phyloP scores from a whole-genome alignment of 2,113 vertebrate genomes.

The Actenoides lindsayi region DNA sequence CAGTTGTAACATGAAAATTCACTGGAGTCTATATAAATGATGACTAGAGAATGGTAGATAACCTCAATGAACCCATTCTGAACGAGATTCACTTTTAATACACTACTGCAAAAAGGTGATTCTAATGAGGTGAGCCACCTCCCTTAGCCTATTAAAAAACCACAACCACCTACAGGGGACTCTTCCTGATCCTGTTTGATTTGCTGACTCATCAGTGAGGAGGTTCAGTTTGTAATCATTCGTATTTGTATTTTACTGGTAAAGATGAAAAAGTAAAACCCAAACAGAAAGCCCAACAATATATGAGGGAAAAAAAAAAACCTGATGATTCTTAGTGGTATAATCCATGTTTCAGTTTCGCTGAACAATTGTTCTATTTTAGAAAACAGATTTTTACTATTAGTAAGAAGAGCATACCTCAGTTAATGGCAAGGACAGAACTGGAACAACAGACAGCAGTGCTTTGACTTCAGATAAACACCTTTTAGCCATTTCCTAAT shows the following conservation, averaged over 20 bases:
- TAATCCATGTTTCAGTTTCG: slow-evolving; percentile 24
- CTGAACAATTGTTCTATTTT: not conserved
- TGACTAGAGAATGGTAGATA: not conserved
- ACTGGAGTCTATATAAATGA: not conserved
- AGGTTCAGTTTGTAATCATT: not conserved
- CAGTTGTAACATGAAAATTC: not conserved
- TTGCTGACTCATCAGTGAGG: not conserved
- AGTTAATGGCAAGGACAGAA: not conserved
- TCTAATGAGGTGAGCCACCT: not conserved
- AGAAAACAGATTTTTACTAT: not conserved
- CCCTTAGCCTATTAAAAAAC: no score
- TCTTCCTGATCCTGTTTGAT: no score
- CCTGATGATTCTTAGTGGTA: not conserved
- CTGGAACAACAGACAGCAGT: slow-evolving; percentile 66
- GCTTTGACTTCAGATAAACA: slow-evolving; percentile 79
- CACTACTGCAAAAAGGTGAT: not conserved
- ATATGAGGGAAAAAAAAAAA: not conserved
- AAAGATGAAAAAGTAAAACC: not conserved
- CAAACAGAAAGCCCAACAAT: not conserved
- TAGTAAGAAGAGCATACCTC: slow-evolving; percentile 73
- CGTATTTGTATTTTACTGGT: not conserved
- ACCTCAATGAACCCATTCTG: not conserved
- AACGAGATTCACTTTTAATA: not conserved
- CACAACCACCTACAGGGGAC: no score
- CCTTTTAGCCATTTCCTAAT: slow-evolving; percentile 72